Conservation (phyloP, 2,888 invertebrate species). For the Nomada fucata region DNA sequence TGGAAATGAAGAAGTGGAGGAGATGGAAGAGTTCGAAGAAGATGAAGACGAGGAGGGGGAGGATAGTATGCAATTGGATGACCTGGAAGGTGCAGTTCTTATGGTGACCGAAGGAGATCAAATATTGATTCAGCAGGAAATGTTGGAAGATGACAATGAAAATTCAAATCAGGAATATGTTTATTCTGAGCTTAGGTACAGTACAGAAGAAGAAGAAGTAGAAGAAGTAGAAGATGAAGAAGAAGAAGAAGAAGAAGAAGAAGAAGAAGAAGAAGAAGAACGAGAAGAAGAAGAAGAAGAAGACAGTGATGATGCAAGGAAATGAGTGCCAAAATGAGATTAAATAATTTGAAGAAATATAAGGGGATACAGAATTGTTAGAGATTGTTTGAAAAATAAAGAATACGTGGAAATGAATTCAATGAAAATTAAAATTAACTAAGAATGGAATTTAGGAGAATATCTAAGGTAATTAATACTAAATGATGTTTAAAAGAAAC, state of each 20-base stretch:
- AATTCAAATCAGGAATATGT: conserved; percentile 73
- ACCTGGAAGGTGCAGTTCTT: conserved; percentile 81
- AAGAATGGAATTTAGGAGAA: not conserved
- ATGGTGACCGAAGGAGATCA: conserved; percentile 82
- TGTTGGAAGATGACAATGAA: conserved; percentile 77
- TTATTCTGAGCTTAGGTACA: conserved; percentile 52
- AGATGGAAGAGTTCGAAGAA: conserved; percentile 34
- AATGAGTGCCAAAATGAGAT: conserved; percentile 80
- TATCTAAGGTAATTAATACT: not conserved
- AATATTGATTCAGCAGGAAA: conserved; percentile 79
- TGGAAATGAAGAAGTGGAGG: conserved; percentile 29
- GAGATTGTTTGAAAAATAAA: conserved; percentile 21
- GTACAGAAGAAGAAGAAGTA: conserved; percentile 25
- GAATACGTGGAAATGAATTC: conserved; percentile 47
- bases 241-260: too few relatives aligned
- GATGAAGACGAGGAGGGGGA: conserved; percentile 45
- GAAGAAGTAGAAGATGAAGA: conserved; percentile 13
- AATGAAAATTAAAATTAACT: not conserved
- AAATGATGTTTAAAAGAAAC: not conserved
- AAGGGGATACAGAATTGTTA: conserved; percentile 9
- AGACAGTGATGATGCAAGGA: conserved; percentile 67
- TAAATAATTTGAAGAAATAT: conserved; percentile 22
- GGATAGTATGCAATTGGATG: conserved; percentile 57
- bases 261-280: too few relatives aligned
- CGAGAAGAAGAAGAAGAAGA: conserved; percentile 19